phyloP scores from a whole-genome alignment of 2,797 vertebrate genomes.

The Rachycentron canadum region DNA sequence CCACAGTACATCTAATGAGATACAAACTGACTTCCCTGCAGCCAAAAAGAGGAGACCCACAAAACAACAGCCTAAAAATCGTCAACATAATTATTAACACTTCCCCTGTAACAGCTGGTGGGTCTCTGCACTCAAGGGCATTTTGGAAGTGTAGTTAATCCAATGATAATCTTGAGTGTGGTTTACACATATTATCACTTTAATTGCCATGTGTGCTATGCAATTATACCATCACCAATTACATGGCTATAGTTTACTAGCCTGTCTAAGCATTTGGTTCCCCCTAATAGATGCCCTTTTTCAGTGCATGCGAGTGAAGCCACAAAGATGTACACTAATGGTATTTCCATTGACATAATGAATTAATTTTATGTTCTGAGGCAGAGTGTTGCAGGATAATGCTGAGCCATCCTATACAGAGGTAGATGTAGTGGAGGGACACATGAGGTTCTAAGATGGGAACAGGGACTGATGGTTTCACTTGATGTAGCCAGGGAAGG shows the following conservation, averaged over 20 bases:
- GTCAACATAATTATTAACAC: constrained; percentile 70
- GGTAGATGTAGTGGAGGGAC: background rate
- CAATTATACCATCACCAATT: constrained; percentile 78
- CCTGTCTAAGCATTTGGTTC: constrained; percentile 66
- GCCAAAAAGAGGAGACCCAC: constrained; percentile 52
- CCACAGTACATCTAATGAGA: constrained; percentile 51
- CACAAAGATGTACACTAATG: constrained; percentile 59
- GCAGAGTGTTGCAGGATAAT: constrained; percentile 28
- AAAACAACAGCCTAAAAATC: constrained; percentile 61
- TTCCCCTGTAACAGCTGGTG: constrained; percentile 76
- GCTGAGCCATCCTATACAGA: constrained; percentile 31
- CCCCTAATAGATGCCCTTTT: constrained; percentile 68
- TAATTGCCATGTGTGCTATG: constrained; percentile 74
- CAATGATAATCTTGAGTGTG: constrained; percentile 79
- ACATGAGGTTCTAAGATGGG: constrained; percentile 3
- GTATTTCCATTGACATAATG: constrained; percentile 61
- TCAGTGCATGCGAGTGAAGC: constrained; percentile 52
- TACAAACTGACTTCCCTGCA: constrained; percentile 52
- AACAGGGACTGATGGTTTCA: constrained; percentile 19
- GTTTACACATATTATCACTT: constrained; percentile 81
- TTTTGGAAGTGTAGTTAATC: constrained; percentile 83
- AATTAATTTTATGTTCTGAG: constrained; percentile 70
- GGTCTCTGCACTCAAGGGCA: constrained; percentile 72
- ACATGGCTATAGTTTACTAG: constrained; percentile 74
- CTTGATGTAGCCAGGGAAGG: constrained; percentile 38